Evolutionary conservation across 2,113 vertebrate genomes (phyloP), one percentile per base, ranked within the genome.

Genomic region (Cephalopterus ornatus): DNA sequence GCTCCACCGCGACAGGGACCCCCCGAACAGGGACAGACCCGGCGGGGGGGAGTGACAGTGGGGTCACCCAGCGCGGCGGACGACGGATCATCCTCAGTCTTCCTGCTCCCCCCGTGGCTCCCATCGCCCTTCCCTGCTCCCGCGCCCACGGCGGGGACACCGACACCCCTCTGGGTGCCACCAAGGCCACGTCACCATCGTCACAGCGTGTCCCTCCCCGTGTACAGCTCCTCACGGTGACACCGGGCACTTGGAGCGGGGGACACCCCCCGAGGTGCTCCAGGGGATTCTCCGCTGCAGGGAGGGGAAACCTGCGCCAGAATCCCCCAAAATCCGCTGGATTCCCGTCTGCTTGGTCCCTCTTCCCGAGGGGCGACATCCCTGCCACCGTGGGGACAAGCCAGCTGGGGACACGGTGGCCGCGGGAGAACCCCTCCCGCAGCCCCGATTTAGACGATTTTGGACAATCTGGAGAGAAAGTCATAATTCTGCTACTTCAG

Each of bases 391-490:
- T 35, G 56, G 56, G 56, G 56, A 35, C 56, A 35, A 35, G 33
- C 56, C 5, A 3, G 33, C 6, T 8, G 44, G 46, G 78, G 62
- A 56, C 73, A 8, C 7, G 28, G 56, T 63, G 80, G 56, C 62
- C 56, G 19, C 17, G 6, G 76, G n/a, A 52, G 23, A 0, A 17
- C 42, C 50, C 11, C 3, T 41, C 55, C 11, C 4, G 39, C 65
- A 30, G 79, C 28, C 32, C 77, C 26, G 0, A 0, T 65, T 55
- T 14, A 68, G 63, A 27, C 21, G 5, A 88, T 95, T 80, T 84
- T 67, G 92, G 93, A 95, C 91, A 95, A 93, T 92, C 95, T 94
- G 95, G 94, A 93, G 85, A 76, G 85, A 96, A 41, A 94, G 92
- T 89, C 93, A 91, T 96, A 94, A 49, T 78, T 56, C 95, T 91